phyloP scores from a whole-genome alignment of 2,797 vertebrate genomes.

The Eupleurogrammus muticus region DNA sequence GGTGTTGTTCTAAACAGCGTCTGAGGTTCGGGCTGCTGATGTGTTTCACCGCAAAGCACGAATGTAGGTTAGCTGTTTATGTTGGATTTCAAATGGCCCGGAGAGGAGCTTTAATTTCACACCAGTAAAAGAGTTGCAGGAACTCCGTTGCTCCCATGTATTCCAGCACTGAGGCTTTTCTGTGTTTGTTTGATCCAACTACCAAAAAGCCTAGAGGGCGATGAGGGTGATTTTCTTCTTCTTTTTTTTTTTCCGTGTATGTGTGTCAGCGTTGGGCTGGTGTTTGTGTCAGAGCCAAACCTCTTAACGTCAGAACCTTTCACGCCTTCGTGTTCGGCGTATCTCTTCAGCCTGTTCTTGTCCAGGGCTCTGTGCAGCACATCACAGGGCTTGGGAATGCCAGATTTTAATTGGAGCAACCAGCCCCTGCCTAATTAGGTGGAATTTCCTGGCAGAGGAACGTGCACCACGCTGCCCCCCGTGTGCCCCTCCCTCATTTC shows the following conservation, averaged over 20 bases:
- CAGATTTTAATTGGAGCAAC: slow-evolving; percentile 79
- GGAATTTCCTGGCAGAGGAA: slow-evolving; percentile 81
- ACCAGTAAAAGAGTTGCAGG: slow-evolving; percentile 46
- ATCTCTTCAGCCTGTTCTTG: slow-evolving; percentile 41
- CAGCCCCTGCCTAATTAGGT: slow-evolving; percentile 79
- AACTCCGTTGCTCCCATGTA: slow-evolving; percentile 30
- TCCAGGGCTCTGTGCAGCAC: slow-evolving; percentile 65
- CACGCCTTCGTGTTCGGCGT: slow-evolving; percentile 12
- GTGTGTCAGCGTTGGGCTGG: slow-evolving; percentile 37
- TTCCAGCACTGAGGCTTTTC: slow-evolving; percentile 33
- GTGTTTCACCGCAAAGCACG: slow-evolving; percentile 36
- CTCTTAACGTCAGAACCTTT: slow-evolving; percentile 40
- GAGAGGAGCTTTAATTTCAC: slow-evolving; percentile 67
- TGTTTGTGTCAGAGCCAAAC: slow-evolving; percentile 46
- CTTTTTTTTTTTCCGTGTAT: slow-evolving; percentile 12
- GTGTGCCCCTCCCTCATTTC: slow-evolving; percentile 3
- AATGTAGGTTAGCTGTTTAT: slow-evolving; percentile 59
- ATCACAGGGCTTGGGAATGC: slow-evolving; percentile 73
- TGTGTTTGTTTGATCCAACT: slow-evolving; percentile 48
- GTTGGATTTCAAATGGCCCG: slow-evolving; percentile 55
- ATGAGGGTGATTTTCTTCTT: no score
- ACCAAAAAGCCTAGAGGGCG: slow-evolving; percentile 36
- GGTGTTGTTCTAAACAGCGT: slow-evolving; percentile 10
- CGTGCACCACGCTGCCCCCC: background rate
- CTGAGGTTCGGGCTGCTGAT: slow-evolving; percentile 38